A percentile compares a stretch with the other conserved stretches of the same genome.
phyloP scores from a whole-genome alignment of 1,140 invertebrate species.

The Musca vetustissima region DNA sequence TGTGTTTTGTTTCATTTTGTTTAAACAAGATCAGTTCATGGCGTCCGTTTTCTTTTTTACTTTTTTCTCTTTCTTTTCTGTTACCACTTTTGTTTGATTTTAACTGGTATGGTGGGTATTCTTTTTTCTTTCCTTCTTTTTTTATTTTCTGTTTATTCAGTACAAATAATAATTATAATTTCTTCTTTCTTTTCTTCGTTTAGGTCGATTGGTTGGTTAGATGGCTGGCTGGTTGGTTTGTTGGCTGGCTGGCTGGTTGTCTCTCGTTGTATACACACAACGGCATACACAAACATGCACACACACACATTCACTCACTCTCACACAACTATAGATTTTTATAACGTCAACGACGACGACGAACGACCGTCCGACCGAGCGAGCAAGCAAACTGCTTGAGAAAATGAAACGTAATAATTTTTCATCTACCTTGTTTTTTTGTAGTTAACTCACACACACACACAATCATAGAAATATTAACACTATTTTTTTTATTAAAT shows the following conservation, averaged over 20 bases:
- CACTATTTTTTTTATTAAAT: too few species aligned
- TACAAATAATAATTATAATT: not conserved
- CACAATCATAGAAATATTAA: not conserved
- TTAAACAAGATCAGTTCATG: too few species aligned
- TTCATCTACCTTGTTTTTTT: slow-evolving; percentile 6
- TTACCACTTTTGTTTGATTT: not conserved
- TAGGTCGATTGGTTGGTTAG: not conserved
- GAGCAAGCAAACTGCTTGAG: not conserved
- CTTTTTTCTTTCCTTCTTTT: too few species aligned
- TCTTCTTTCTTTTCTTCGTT: slow-evolving; percentile 7
- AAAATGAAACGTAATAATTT: slow-evolving; percentile 25
- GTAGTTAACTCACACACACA: slow-evolving; percentile 2
- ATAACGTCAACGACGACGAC: slow-evolving; percentile 17
- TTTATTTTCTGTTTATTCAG: not conserved
- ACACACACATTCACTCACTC: too few species aligned
- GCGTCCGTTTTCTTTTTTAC: too few species aligned
- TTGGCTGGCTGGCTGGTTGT: too few species aligned
- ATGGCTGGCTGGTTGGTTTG: not conserved
- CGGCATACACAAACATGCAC: not conserved
- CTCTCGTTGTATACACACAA: slow-evolving; percentile 16
- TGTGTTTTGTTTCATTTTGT: too few species aligned
- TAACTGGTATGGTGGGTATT: not conserved
- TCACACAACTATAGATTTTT: slow-evolving; percentile 16
- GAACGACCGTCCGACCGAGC: too few species aligned
- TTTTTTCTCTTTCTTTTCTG: too few species aligned